Evolutionary conservation across 1,140 invertebrate genomes (phyloP), one percentile per base, ranked within the genome.

Genomic region (Gryllus bimaculatus): DNA sequence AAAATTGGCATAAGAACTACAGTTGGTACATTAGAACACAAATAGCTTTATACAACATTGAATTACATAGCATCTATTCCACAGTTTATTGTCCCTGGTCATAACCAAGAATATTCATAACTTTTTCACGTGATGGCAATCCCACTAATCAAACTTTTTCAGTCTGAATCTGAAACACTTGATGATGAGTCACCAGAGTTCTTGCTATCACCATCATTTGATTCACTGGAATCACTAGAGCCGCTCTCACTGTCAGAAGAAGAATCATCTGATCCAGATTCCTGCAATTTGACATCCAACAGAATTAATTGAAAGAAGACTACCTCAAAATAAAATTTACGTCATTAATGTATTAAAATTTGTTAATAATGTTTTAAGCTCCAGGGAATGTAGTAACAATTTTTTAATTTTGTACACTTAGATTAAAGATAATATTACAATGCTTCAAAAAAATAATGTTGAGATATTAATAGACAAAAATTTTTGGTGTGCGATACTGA

Each of bases 51-150:
- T 66, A 66, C 54, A 66, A 66, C 54, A 66, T 18, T 66, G 54
- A 66, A 66, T 3, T 66, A 66, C 18, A 66, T 66, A 66, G 54
- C 54, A 66, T 3, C 54, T 66, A 66, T 66, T 39, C 26, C 54
- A 66, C 54, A 13, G 54, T 66, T 66, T 66, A 66, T 66, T 66
- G 54, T 66, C 54, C 54, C 10, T 66, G 54, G 54, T 18, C 2
- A 13, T 66, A 18, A 39, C 26, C 26, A 39, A 66, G 54, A 66
- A 18, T 66, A 93, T 92, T 3, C 92, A 93, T 82, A 92, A 91
- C 73, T 93, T 93, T n/a, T 84, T 92, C 93, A 80, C 91, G 93
- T 84, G 89, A 90, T 88, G 91, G 91, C 92, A 85, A 77, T 47
- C 18, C 20, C 47, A 20, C 47, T 48, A 77, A 77, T 8, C 48